A percentile compares a stretch with the other conserved stretches of the same genome.
Conservation (phyloP, 2,113 vertebrate species). For the Mormyrus lacerda region DNA sequence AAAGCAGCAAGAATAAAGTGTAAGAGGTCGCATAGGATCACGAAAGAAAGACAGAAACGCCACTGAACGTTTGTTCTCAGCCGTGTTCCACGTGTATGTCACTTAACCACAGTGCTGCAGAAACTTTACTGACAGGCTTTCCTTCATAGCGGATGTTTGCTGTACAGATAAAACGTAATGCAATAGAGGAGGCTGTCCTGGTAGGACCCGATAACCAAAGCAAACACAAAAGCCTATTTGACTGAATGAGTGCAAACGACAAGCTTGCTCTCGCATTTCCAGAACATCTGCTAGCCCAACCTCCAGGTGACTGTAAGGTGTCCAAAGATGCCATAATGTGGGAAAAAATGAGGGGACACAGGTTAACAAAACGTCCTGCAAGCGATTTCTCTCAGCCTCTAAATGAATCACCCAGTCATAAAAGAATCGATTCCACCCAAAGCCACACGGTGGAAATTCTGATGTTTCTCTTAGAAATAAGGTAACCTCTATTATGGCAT, state of each 20-base stretch:
- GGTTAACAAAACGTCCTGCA: neutral
- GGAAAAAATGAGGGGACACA: neutral
- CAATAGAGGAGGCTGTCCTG: neutral
- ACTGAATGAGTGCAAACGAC: neutral
- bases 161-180: neutral
- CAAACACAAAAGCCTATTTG: neutral
- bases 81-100: too few species aligned
- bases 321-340: neutral
- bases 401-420: slow-evolving; percentile 4
- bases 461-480: neutral
- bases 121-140: neutral
- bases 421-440: neutral
- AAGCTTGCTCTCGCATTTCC: neutral
- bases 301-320: neutral
- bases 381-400: neutral
- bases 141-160: slow-evolving; percentile 1
- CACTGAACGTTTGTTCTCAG: neutral
- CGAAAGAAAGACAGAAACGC: neutral
- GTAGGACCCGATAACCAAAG: neutral
- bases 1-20: neutral
- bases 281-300: neutral
- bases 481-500: neutral
- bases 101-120: neutral
- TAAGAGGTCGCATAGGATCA: neutral
- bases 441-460: neutral